A percentile compares a stretch with the other conserved stretches of the same genome.
phyloP scores from a whole-genome alignment of 1,140 invertebrate species.

The Eufriesea mexicana region DNA sequence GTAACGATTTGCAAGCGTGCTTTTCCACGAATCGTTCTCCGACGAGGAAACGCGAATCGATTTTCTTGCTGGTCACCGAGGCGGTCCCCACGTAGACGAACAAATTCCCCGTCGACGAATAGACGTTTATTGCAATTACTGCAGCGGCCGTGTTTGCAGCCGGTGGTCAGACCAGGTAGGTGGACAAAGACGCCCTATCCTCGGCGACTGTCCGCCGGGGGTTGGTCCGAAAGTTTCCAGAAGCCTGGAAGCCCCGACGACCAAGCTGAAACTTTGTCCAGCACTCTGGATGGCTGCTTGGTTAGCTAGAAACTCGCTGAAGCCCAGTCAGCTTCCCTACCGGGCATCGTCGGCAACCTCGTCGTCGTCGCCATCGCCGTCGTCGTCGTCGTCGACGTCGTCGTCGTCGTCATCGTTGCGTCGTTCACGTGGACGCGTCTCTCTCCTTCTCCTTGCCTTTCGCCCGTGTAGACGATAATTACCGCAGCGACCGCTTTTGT shows the following conservation, averaged over 20 bases:
- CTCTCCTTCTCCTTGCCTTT: slow-evolving; percentile 51
- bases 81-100: slow-evolving; percentile 28
- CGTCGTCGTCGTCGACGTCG: slow-evolving; percentile 38
- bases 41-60: slow-evolving; percentile 24
- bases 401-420: slow-evolving; percentile 47
- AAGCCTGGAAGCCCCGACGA: slow-evolving; percentile 67
- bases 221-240: slow-evolving; percentile 75
- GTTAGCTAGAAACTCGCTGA: slow-evolving; percentile 76
- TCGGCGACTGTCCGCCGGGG: slow-evolving; percentile 60
- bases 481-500: slow-evolving; percentile 76
- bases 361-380: neutral
- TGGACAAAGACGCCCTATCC: slow-evolving; percentile 71
- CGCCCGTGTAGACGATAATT: slow-evolving; percentile 74
- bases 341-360: slow-evolving; percentile 59
- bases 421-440: slow-evolving; percentile 63
- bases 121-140: slow-evolving; percentile 71
- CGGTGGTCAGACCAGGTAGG: slow-evolving; percentile 62
- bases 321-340: slow-evolving; percentile 76
- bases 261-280: slow-evolving; percentile 73
- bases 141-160: slow-evolving; percentile 62
- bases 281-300: slow-evolving; percentile 71
- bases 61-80: slow-evolving; percentile 25
- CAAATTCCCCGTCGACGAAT: slow-evolving; percentile 53
- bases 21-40: neutral
- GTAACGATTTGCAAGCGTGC: neutral